A percentile compares a stretch with the other conserved stretches of the same genome.
Conservation (phyloP, 2,113 vertebrate species). For the Aspidoscelis tigris region DNA sequence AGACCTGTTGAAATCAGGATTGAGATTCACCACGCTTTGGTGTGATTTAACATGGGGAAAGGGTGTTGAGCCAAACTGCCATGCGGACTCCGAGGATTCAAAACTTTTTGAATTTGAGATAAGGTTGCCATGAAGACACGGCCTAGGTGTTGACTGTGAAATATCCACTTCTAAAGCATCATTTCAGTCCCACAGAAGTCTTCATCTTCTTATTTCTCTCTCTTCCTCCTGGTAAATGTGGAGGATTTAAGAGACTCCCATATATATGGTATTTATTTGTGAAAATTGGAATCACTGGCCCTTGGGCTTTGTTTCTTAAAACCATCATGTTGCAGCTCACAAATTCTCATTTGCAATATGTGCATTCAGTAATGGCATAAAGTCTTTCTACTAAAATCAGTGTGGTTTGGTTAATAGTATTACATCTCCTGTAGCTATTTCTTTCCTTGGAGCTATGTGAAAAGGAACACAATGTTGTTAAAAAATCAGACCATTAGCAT, state of each 20-base stretch:
- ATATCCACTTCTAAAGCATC: background rate
- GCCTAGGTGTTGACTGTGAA: too few species aligned
- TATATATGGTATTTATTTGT: too few species aligned
- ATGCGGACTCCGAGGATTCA: too few species aligned
- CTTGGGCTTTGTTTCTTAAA: conserved; percentile 30
- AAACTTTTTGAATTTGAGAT: too few species aligned
- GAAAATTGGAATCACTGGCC: background rate
- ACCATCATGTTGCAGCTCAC: conserved; percentile 26
- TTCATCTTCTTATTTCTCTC: background rate
- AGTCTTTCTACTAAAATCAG: conserved; percentile 23
- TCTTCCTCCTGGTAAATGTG: too few species aligned
- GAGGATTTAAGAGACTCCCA: background rate
- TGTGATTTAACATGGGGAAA: too few species aligned
- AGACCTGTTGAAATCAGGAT: too few species aligned
- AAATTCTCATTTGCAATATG: conserved; percentile 30
- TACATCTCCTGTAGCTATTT: background rate
- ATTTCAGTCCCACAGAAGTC: too few species aligned
- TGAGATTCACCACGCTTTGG: too few species aligned
- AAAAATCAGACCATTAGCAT: conserved; percentile 14
- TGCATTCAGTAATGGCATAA: conserved; percentile 27
- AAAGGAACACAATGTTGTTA: conserved; percentile 28
- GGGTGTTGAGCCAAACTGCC: too few species aligned
- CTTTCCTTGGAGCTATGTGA: conserved; percentile 7
- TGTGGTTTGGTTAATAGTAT: conserved; percentile 45
- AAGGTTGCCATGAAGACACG: too few species aligned